Evolutionary conservation across 92 coral and sea anemone species (phyloP).

Genomic region (Bergia puertoricense): DNA sequence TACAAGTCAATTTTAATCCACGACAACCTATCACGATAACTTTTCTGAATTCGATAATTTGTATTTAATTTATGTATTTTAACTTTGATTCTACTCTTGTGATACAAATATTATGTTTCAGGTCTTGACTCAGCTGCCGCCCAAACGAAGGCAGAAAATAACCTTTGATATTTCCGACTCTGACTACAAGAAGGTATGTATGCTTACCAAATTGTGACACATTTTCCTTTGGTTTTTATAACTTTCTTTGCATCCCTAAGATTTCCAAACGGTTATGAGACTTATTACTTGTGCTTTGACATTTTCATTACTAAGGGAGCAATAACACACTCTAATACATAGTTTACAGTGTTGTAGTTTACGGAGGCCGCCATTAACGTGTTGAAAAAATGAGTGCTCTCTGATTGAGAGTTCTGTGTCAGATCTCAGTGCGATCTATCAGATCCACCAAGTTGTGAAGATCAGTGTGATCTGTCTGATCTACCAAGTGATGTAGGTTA

Average conservation of each 20-base stretch:
- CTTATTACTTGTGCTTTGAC: too few relatives aligned
- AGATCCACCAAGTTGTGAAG: background rate
- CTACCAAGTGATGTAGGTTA: background rate
- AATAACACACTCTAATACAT: too few relatives aligned
- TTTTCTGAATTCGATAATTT: too few relatives aligned
- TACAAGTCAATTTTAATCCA: too few relatives aligned
- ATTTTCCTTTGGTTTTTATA: background rate
- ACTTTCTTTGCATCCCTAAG: background rate
- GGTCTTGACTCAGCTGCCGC: slow-evolving; percentile 94
- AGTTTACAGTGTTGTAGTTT: too few relatives aligned
- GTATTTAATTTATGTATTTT: background rate
- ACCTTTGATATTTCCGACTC: slow-evolving; percentile 89
- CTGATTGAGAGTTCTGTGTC: background rate
- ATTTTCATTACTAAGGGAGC: background rate
- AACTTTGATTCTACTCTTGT: background rate
- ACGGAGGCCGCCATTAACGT: background rate
- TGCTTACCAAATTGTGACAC: background rate
- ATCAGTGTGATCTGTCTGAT: background rate
- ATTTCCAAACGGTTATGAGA: background rate
- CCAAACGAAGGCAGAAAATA: slow-evolving; percentile 92
- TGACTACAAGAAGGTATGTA: slow-evolving; percentile 74
- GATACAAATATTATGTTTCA: slow-evolving; percentile 20
- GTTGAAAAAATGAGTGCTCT: background rate
- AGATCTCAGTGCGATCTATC: background rate
- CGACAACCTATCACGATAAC: too few relatives aligned